Base-by-base conservation (phyloP, 2,797 vertebrate species). In the Phalloptychus januarius region DNA sequence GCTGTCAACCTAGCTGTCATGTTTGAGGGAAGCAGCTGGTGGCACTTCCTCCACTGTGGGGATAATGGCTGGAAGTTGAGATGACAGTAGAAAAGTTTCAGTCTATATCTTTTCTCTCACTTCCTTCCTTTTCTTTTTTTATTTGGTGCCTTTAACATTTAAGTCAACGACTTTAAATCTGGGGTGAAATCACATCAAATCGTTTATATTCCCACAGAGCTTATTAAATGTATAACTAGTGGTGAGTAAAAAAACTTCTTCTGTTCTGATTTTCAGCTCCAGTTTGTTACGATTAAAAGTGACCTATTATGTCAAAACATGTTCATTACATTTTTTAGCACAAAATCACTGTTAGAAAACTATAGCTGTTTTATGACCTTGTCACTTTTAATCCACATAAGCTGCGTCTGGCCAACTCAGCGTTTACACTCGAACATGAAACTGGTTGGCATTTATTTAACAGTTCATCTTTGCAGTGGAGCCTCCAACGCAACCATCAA, bases 1-100 rank as follows among this genome's bases (percentile, higher is more conserved):
- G 78, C 83, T 79, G 87, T 90, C 89, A 89, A 44, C 84, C 82
- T 87, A 88, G 74, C 83, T 89, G 85, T 90, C 85, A 86, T 82
- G 77, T 78, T 73, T 79, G 77, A 85, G 77, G 77, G 74, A 86
- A 85, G 89, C 78, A 78, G 83, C 25, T 74, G 88, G 83, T 88
- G 88, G 82, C 84, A 80, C 75, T 70, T 80, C 79, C 75, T 75
- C 78, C 82, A 82, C 70, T 83, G 85, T 84, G 74, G 76, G 83
- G 52, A 83, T 85, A 83, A 87, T 85, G 70, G 74, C 70, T 78
- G 79, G 77, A 71, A 52, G 83, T 81, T 81, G 56, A 81, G 75
- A 54, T 85, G 84, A 87, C 82, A 83, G 28, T 11, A 31, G 88
- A 72, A 83, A 80, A 78, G 72, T 82, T 20, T 83, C 36, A 71